phyloP scores from a whole-genome alignment of 2,113 vertebrate species.

The Triplophysa rosa region DNA sequence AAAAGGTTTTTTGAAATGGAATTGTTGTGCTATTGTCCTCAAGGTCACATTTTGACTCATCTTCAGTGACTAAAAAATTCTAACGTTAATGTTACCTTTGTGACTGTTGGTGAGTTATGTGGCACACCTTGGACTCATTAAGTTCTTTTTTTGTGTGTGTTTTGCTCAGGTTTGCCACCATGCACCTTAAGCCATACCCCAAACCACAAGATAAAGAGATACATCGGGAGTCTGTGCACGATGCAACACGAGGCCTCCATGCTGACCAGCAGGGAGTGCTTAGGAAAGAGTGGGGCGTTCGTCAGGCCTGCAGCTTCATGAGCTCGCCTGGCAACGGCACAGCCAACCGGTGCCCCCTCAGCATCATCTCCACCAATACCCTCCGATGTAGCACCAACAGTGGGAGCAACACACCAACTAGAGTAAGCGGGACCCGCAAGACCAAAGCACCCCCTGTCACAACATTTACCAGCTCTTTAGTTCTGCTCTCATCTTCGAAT shows the following conservation, averaged over 20 bases:
- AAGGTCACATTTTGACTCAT: no score
- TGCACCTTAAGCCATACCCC: slow-evolving; percentile 87
- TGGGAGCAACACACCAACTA: slow-evolving; percentile 18
- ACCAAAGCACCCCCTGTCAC: slow-evolving; percentile 39
- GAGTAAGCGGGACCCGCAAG: slow-evolving; percentile 41
- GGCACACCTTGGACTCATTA: not conserved
- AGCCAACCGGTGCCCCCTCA: slow-evolving; percentile 72
- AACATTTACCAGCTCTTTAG: slow-evolving; percentile 49
- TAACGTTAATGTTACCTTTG: not conserved
- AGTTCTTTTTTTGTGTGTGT: slow-evolving; percentile 38
- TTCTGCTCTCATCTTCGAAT: slow-evolving; percentile 19
- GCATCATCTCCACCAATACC: slow-evolving; percentile 80
- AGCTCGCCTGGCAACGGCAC: slow-evolving; percentile 62
- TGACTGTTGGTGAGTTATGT: not conserved
- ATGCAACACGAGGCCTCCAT: slow-evolving; percentile 65
- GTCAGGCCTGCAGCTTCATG: slow-evolving; percentile 65
- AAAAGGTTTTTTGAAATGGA: not conserved
- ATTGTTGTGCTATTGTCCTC: no score
- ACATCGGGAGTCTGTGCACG: slow-evolving; percentile 64
- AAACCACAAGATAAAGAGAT: slow-evolving; percentile 80
- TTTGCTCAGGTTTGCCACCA: slow-evolving; percentile 80
- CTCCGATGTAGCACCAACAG: slow-evolving; percentile 63
- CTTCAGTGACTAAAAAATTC: slow-evolving; percentile 16
- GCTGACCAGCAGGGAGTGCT: slow-evolving; percentile 67
- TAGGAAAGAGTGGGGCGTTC: slow-evolving; percentile 66